Evolutionary conservation across 2,113 vertebrate species (phyloP), one percentile per base, ranked within the genome.

Genomic region (Okapia johnstoni): DNA sequence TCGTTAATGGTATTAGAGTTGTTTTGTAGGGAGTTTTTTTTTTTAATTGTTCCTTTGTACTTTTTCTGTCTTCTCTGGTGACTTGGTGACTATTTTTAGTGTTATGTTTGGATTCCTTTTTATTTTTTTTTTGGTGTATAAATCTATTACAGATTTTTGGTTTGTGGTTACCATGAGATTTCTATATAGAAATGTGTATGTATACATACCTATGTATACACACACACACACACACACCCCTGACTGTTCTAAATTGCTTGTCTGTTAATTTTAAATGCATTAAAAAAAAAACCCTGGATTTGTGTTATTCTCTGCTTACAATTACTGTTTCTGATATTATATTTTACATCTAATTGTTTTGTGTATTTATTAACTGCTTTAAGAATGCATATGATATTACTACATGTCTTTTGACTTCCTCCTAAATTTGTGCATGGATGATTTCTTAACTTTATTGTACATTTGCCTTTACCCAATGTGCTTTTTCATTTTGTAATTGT

Each of bases 181-280:
- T 81, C 50, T 54, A 81, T n/a, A 19, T n/a, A 23, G 48, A 7
- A 54, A 33, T 77, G 43, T 48, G 4, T 50, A 15, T 30, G 16
- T 50, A 19, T 11, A 19, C 13, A 17, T 4, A 50, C 14, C 2
- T 50, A 1, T 77, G 14, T 48, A 25, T 0, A 40, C 9, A 58
- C 57, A 73, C 11, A 76, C 17, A 70, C 1, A 48, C 9, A 30
- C 26, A 30, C 52, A 36, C 12, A 13, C 17, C 2, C 19, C 16
- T 54, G 11, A 54, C 11, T 55, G 80, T 55, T 83, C 33, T 83
- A 55, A 83, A 13, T 83, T 83, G 33, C 52, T 55, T 7, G 7
- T 15, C 21, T 25, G 3, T 55, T 83, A 36, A 55, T 55, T 83
- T 83, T 52, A 83, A 83, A 36, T 55, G 12, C 7, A 54, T 26